Evolutionary conservation across 1,140 invertebrate genomes (phyloP).

Genomic region (Ditylenchus dipsaci): DNA sequence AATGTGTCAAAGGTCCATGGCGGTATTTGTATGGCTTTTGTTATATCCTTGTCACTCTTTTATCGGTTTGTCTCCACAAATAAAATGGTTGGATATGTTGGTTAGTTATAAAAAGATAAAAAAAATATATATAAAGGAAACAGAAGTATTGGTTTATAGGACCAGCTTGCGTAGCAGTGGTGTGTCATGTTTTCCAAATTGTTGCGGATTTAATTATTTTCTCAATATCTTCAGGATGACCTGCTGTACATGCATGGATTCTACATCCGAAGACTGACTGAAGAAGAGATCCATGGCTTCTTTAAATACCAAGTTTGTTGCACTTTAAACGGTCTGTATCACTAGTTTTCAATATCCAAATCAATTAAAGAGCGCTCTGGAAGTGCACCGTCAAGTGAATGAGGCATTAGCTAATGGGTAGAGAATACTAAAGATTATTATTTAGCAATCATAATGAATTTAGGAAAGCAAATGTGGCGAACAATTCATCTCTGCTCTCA

Average conservation of each 20-base stretch:
- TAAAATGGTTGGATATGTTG: no score
- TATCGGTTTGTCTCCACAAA: no score
- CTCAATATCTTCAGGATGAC: conserved; percentile 19
- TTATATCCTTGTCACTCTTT: no score
- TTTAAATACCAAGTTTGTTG: conserved; percentile 24
- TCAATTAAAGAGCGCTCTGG: neutral
- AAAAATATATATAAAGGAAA: no score
- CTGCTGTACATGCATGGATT: conserved; percentile 24
- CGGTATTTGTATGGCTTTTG: no score
- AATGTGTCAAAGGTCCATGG: no score
- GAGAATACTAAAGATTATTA: neutral
- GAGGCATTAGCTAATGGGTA: neutral
- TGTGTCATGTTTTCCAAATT: conserved; percentile 8
- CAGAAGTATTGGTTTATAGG: no score
- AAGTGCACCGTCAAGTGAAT: conserved; percentile 9
- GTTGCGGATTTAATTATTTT: conserved; percentile 6
- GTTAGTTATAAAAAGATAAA: no score
- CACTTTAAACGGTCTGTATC: conserved; percentile 8
- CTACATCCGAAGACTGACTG: conserved; percentile 21
- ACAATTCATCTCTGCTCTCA: conserved; percentile 7
- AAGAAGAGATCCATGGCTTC: conserved; percentile 24
- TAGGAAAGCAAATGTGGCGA: neutral
- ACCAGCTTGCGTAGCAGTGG: conserved; percentile 26
- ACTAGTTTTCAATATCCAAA: conserved; percentile 12
- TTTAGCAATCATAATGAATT: neutral